Conservation (phyloP, 2,113 vertebrate genomes). For the Odontophorus gujanensis region DNA sequence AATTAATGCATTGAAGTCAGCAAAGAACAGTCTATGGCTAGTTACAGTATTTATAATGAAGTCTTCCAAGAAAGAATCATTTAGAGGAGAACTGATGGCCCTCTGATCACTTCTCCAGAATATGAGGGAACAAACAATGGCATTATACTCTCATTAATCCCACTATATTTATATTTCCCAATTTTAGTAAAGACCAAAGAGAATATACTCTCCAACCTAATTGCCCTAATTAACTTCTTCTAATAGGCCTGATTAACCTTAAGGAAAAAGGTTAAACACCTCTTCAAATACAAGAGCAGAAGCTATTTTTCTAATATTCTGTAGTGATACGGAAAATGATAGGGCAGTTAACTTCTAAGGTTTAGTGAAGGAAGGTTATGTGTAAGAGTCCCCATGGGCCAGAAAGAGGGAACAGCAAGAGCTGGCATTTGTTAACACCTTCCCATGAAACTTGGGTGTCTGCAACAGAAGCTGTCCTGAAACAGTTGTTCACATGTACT, state of each 20-base stretch:
- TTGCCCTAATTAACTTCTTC: slow-evolving; percentile 45
- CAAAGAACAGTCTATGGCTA: not conserved
- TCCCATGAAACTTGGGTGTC: fast-evolving
- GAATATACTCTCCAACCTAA: slow-evolving; percentile 22
- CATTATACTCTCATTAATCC: not conserved
- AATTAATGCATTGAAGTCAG: not conserved
- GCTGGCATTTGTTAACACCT: not conserved
- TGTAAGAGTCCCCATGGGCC: fast-evolving
- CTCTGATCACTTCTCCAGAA: not conserved
- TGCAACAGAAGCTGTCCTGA: not conserved
- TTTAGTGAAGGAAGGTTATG: not conserved
- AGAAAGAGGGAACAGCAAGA: fast-evolving
- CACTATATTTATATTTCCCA: not conserved
- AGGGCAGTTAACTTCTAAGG: not conserved
- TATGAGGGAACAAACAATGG: not conserved
- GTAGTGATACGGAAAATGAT: not conserved
- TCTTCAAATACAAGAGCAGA: not conserved
- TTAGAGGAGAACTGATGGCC: not conserved
- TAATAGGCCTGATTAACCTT: slow-evolving; percentile 61
- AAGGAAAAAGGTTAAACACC: slow-evolving; percentile 44
- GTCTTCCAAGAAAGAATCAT: not conserved
- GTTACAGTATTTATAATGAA: slow-evolving; percentile 44
- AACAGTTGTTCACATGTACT: not conserved
- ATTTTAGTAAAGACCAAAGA: not conserved
- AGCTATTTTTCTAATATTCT: not conserved